phyloP scores from a whole-genome alignment of 2,113 vertebrate genomes.

The Propithecus coquereli region DNA sequence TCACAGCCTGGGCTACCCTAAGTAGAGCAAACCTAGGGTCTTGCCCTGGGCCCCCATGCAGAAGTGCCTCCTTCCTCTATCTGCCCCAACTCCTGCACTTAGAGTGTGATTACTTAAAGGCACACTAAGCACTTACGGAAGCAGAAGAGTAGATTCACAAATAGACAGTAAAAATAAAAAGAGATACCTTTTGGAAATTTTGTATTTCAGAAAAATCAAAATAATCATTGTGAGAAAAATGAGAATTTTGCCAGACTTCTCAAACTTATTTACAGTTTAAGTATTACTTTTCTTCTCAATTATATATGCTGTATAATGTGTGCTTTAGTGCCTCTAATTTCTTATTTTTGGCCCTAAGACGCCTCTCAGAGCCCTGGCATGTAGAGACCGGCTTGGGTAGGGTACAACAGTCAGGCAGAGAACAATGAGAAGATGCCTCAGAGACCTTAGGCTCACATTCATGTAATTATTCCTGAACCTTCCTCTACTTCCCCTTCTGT shows the following conservation, averaged over 20 bases:
- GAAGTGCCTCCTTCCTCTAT: neutral
- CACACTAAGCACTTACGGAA: neutral
- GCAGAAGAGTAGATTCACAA: neutral
- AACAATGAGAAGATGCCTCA: neutral
- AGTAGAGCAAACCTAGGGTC: neutral
- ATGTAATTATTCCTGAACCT: neutral
- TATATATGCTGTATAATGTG: neutral
- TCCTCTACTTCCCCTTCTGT: neutral
- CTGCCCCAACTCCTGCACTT: neutral
- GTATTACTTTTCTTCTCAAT: slow-evolving; percentile 7
- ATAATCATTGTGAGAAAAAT: slow-evolving; percentile 20
- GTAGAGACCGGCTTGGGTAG: neutral
- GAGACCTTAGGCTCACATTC: neutral
- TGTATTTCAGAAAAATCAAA: slow-evolving; percentile 21
- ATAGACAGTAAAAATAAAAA: neutral
- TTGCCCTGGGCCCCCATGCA: neutral
- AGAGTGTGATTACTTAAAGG: neutral
- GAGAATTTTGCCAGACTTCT: slow-evolving; percentile 19
- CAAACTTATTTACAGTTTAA: neutral
- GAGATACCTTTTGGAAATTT: neutral
- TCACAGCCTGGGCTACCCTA: neutral
- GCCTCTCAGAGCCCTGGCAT: neutral
- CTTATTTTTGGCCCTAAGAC: neutral
- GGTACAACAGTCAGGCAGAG: neutral
- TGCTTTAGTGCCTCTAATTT: neutral